These are phyloP conservation scores for Delphinus delphis DNA, from an alignment of 2,113 vertebrate genomes.

Conservation along the genomic window DNA sequence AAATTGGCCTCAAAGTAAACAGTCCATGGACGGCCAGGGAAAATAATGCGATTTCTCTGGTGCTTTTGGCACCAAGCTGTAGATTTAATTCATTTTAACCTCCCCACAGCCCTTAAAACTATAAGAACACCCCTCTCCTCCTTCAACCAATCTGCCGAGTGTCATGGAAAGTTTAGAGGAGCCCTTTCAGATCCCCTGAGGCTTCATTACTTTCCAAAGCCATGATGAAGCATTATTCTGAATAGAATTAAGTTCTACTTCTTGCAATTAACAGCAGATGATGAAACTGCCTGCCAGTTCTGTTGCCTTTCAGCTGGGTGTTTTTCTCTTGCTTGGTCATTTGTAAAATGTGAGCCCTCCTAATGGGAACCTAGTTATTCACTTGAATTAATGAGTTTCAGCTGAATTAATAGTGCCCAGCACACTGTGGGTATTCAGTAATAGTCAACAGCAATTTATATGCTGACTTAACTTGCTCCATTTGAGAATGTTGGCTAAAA, in stretches of 20 bases:
- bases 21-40: not conserved
- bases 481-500: slow-evolving; percentile 40
- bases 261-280: slow-evolving; percentile 77
- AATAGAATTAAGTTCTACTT: slow-evolving; percentile 76
- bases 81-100: not conserved
- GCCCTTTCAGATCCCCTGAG: slow-evolving; percentile 27
- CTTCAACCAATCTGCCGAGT: not conserved
- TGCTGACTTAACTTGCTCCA: slow-evolving; percentile 20
- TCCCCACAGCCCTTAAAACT: not conserved
- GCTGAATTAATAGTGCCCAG: slow-evolving; percentile 54
- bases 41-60: not conserved
- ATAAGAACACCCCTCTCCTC: not conserved
- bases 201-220: slow-evolving; percentile 60
- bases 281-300: slow-evolving; percentile 68
- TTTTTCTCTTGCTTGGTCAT: slow-evolving; percentile 76
- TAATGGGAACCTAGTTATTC: slow-evolving; percentile 58
- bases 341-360: slow-evolving; percentile 69
- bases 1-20: not conserved
- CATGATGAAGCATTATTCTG: slow-evolving; percentile 64
- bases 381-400: slow-evolving; percentile 72
- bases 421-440: slow-evolving; percentile 45
- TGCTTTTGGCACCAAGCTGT: not conserved
- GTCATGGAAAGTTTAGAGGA: not conserved
- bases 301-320: slow-evolving; percentile 67
- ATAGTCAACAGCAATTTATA: slow-evolving; percentile 54